These are phyloP conservation scores for Nasonia longicornis DNA, from an alignment of 1,140 invertebrate genomes.

Conservation along the genomic window DNA sequence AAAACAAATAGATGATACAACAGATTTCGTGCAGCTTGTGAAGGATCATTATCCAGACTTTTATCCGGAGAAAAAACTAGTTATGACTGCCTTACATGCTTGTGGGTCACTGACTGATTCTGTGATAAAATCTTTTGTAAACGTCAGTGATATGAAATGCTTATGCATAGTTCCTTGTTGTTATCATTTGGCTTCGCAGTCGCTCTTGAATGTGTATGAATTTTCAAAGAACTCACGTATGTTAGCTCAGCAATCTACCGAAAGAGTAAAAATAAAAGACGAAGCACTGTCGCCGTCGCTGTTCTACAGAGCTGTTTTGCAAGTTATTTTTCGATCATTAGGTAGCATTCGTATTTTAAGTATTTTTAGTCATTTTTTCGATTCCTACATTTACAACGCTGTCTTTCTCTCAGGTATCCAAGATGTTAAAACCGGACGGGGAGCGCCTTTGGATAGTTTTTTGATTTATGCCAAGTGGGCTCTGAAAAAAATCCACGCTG, in stretches of 20 bases:
- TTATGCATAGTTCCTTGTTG: conserved; percentile 91
- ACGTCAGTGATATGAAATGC: conserved; percentile 70
- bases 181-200: conserved; percentile 86
- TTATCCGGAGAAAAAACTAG: conserved; percentile 61
- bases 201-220: conserved; percentile 65
- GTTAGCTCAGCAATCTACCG: conserved; percentile 83
- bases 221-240: conserved; percentile 86
- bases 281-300: conserved; percentile 74
- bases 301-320: conserved; percentile 81
- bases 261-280: conserved; percentile 72
- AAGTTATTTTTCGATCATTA: conserved; percentile 71
- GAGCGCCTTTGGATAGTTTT: conserved; percentile 69
- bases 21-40: conserved; percentile 69
- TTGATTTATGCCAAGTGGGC: conserved; percentile 76
- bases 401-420: conserved; percentile 58
- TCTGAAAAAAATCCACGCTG: conserved; percentile 67
- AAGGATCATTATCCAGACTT: conserved; percentile 65
- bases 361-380: background rate
- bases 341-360: conserved; percentile 50
- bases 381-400: background rate
- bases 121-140: conserved; percentile 79
- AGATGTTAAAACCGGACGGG: conserved; percentile 69
- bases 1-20: conserved; percentile 61
- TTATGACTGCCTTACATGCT: conserved; percentile 86
- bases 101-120: conserved; percentile 87